phyloP scores from a whole-genome alignment of 2,113 vertebrate species.

The Gallinago paraguaiae region DNA sequence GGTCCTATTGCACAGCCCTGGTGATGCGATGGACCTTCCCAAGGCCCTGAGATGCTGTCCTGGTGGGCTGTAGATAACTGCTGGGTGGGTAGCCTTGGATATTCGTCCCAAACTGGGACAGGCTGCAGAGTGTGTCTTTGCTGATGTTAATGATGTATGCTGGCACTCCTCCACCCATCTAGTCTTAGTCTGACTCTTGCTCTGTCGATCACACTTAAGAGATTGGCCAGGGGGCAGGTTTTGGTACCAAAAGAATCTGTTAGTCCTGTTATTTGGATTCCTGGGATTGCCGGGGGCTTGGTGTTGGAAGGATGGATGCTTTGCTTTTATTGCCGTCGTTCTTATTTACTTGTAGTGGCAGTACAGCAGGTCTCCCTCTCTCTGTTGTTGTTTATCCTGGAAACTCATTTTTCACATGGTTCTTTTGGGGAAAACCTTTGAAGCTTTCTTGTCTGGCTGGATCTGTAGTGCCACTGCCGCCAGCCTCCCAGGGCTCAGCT shows the following conservation, averaged over 20 bases:
- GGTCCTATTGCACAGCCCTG: fast-evolving
- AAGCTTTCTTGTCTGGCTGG: not conserved
- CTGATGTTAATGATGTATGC: not conserved
- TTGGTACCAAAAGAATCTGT: fast-evolving
- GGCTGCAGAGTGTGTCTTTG: fast-evolving
- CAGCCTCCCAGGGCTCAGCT: not conserved
- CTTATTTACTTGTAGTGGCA: not conserved
- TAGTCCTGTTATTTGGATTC: fast-evolving
- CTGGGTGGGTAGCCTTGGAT: not conserved
- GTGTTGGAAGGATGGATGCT: not conserved
- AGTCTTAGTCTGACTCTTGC: too few species aligned
- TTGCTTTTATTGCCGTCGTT: not conserved
- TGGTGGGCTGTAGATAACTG: not conserved
- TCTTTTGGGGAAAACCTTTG: not conserved
- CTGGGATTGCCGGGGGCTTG: not conserved
- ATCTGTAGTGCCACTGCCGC: not conserved
- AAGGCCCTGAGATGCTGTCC: not conserved
- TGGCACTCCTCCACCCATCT: not conserved
- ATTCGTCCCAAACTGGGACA: fast-evolving
- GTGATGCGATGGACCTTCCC: not conserved
- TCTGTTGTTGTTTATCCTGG: not conserved
- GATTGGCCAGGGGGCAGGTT: not conserved
- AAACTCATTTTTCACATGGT: not conserved
- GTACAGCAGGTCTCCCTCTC: not conserved
- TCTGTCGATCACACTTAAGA: not conserved